phyloP scores from a whole-genome alignment of 2,888 invertebrate genomes.

The Eulithis prunata region DNA sequence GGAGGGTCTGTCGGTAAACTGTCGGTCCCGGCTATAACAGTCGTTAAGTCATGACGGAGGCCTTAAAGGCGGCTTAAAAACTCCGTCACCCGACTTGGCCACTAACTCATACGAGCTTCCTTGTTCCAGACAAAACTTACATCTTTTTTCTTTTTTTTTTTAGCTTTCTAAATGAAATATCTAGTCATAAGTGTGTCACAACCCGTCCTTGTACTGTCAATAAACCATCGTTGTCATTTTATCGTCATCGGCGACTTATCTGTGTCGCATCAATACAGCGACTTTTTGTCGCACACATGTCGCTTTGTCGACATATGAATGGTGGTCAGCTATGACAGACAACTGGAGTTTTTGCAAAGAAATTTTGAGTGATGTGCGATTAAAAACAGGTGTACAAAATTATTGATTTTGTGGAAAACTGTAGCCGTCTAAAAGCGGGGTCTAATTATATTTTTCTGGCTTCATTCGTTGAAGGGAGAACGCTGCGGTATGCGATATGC shows the following conservation, averaged over 20 bases:
- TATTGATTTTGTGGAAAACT: neutral
- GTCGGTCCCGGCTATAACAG: too few relatives aligned
- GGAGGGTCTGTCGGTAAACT: too few relatives aligned
- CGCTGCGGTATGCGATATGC: too few relatives aligned
- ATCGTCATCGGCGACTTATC: conserved; percentile 28
- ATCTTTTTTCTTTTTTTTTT: neutral
- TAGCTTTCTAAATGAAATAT: neutral
- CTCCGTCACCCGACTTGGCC: too few relatives aligned
- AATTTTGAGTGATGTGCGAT: conserved; percentile 17
- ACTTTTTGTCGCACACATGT: conserved; percentile 22
- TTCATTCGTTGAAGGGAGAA: too few relatives aligned
- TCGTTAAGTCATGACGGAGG: too few relatives aligned
- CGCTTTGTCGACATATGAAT: conserved; percentile 21
- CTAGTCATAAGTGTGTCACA: neutral
- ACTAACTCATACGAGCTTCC: too few relatives aligned
- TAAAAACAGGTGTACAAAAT: conserved; percentile 15
- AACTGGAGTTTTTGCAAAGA: conserved; percentile 13
- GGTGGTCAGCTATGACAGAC: conserved; percentile 15
- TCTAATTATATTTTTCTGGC: too few relatives aligned
- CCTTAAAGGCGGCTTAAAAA: too few relatives aligned
- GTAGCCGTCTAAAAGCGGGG: neutral
- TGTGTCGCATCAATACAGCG: conserved; percentile 30
- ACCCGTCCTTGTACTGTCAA: conserved; percentile 21
- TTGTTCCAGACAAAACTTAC: too few relatives aligned
- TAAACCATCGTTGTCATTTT: conserved; percentile 20